phyloP scores from a whole-genome alignment of 2,888 invertebrate genomes.

The Orthosia gracilis region DNA sequence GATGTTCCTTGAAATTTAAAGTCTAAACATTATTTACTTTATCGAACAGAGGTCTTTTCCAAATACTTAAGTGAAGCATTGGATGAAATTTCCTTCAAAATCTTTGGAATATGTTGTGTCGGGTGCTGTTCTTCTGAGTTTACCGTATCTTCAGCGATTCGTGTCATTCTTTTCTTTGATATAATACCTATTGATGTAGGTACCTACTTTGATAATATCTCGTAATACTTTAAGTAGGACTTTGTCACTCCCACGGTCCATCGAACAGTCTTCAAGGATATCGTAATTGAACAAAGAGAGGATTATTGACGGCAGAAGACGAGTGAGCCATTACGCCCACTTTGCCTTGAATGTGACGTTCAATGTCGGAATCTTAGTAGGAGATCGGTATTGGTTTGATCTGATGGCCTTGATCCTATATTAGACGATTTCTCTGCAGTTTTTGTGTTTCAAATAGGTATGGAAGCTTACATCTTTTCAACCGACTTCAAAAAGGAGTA shows the following conservation, averaged over 20 bases:
- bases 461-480: too few relatives aligned
- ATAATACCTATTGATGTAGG: too few relatives aligned
- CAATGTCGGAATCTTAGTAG: conserved; percentile 1
- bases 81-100: too few relatives aligned
- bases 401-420: not conserved
- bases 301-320: conserved; percentile 19
- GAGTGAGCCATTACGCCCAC: conserved; percentile 24
- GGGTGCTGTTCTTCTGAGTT: not conserved
- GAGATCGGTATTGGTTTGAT: not conserved
- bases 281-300: conserved; percentile 22
- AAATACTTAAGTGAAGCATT: too few relatives aligned
- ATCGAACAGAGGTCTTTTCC: too few relatives aligned
- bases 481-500: too few relatives aligned
- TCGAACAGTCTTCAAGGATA: conserved; percentile 3
- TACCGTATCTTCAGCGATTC: not conserved
- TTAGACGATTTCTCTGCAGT: not conserved
- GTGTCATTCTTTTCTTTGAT: not conserved
- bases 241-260: conserved; percentile 14
- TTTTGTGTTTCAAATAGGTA: too few relatives aligned
- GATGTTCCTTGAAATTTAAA: too few relatives aligned
- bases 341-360: conserved; percentile 14
- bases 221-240: conserved; percentile 4
- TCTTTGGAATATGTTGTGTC: too few relatives aligned
- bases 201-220: not conserved
- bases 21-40: too few relatives aligned